Conservation (phyloP, 1,140 invertebrate genomes). For the Temnothorax nylanderi region DNA sequence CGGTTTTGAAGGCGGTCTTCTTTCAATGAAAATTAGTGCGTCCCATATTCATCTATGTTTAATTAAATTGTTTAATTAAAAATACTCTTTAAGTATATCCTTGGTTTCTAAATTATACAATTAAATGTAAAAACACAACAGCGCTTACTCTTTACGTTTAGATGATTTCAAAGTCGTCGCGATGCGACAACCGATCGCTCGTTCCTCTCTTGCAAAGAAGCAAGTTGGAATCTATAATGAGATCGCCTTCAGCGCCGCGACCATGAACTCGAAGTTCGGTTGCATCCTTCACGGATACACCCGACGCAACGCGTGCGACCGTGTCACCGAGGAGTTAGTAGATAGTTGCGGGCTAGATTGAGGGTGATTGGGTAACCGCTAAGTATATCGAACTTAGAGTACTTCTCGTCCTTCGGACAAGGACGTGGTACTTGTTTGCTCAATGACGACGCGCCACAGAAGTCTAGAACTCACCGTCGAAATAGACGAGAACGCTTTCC, state of each 20-base stretch:
- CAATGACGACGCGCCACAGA: conserved; percentile 63
- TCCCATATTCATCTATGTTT: not conserved
- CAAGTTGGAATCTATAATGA: conserved; percentile 58
- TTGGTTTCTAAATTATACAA: not conserved
- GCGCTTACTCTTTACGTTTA: not conserved
- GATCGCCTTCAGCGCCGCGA: conserved; percentile 32
- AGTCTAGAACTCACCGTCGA: conserved; percentile 40
- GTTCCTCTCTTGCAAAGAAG: conserved; percentile 23
- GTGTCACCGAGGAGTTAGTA: conserved; percentile 71
- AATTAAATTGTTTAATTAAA: conserved; percentile 8
- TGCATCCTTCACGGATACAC: conserved; percentile 43
- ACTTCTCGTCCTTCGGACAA: conserved; percentile 67
- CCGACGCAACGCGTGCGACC: conserved; percentile 40
- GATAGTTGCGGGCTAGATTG: conserved; percentile 73
- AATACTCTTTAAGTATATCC: not conserved
- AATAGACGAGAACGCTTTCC: conserved; percentile 22
- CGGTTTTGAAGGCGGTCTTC: not conserved
- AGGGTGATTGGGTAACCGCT: conserved; percentile 75
- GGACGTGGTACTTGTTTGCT: conserved; percentile 71
- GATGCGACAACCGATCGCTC: conserved; percentile 14
- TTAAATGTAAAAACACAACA: not conserved
- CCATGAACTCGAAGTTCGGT: conserved; percentile 60
- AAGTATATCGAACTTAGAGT: conserved; percentile 76
- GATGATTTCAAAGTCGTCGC: not conserved
- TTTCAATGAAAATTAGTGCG: not conserved